A percentile compares a stretch with the other conserved stretches of the same genome.
Conservation (phyloP, 2,113 vertebrate genomes). For the Phalacrocorax pelagicus region DNA sequence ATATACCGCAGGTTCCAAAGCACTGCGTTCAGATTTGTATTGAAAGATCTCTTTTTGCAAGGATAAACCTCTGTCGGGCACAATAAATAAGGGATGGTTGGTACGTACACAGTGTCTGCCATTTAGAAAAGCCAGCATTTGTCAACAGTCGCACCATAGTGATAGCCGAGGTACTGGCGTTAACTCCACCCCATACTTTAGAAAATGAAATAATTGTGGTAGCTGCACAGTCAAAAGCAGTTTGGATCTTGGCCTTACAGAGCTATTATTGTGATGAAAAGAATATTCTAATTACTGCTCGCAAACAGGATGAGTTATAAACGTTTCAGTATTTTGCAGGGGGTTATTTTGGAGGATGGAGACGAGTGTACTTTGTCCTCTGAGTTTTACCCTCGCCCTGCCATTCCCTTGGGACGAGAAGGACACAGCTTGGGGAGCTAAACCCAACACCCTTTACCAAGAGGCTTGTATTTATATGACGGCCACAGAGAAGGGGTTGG, state of each 20-base stretch:
- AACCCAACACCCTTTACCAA: background rate
- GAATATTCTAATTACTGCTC: constrained; percentile 20
- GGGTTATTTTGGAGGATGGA: background rate
- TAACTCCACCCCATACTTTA: constrained; percentile 12
- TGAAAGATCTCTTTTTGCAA: constrained; percentile 41
- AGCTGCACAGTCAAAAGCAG: background rate
- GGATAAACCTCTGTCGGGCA: constrained; percentile 16
- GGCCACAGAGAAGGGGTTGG: background rate
- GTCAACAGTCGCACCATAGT: background rate
- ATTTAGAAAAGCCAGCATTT: constrained; percentile 1
- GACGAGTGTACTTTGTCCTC: background rate
- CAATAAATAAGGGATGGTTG: constrained; percentile 36
- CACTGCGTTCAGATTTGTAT: background rate
- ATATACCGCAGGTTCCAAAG: background rate
- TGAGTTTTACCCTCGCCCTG: background rate
- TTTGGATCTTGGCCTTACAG: constrained; percentile 20
- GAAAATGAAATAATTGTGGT: constrained; percentile 26
- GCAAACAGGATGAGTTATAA: background rate
- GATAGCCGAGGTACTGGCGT: background rate
- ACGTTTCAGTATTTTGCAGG: background rate
- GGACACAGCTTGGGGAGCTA: background rate
- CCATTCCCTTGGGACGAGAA: background rate
- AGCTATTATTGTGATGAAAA: background rate
- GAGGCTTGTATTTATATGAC: background rate
- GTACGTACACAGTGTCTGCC: background rate